These are phyloP conservation scores for Hipposideros armiger DNA, from an alignment of 2,113 vertebrate species.

Conservation along the genomic window DNA sequence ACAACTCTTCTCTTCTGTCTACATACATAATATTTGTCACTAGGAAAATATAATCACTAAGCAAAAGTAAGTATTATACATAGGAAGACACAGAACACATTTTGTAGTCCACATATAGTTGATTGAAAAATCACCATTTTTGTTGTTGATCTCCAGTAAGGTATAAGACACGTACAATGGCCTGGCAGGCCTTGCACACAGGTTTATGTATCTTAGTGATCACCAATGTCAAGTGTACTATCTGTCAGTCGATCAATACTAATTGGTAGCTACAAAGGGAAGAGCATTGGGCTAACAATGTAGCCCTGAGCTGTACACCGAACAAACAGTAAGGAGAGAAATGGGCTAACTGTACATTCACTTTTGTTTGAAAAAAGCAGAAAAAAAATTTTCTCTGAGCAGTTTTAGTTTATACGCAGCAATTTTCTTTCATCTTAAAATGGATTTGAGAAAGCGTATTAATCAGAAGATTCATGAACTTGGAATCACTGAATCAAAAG, in stretches of 20 bases:
- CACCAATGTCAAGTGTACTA: not conserved
- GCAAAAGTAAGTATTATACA: not conserved
- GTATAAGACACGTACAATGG: not conserved
- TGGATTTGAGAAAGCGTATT: constrained; percentile 47
- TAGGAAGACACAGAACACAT: not conserved
- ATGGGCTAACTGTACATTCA: not conserved
- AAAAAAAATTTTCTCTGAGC: constrained; percentile 61
- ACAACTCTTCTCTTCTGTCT: not conserved
- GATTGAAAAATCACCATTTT: not conserved
- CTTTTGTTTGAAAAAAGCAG: constrained; percentile 62
- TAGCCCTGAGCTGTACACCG: not conserved
- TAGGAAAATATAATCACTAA: constrained; percentile 37
- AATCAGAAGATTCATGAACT: constrained; percentile 56
- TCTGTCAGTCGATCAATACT: constrained; percentile 30
- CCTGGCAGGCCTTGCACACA: not conserved
- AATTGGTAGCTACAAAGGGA: not conserved
- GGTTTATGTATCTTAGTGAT: not conserved
- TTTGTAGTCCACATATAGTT: not conserved
- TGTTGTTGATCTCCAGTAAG: not conserved
- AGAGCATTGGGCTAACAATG: not conserved
- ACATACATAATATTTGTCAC: not conserved
- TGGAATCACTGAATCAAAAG: constrained; percentile 71
- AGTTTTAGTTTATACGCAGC: constrained; percentile 22
- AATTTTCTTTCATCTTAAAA: constrained; percentile 72
- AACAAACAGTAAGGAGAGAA: not conserved